These are phyloP conservation scores for Anguilla megastoma DNA, from an alignment of 2,797 vertebrate species.

Conservation along the genomic window DNA sequence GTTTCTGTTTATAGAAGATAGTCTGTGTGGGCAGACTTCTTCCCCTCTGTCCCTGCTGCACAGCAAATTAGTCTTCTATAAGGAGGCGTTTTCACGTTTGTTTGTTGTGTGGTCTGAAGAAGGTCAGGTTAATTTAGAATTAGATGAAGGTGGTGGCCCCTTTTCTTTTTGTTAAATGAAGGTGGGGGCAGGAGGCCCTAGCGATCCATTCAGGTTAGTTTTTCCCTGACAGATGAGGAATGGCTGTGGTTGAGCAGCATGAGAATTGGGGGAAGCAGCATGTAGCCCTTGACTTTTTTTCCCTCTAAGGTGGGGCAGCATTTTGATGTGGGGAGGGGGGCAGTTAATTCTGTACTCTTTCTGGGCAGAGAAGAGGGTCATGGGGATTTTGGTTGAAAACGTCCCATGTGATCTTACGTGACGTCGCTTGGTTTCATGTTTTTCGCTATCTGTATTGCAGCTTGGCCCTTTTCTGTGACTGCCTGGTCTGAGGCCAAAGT, in stretches of 20 bases:
- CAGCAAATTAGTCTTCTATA: background rate
- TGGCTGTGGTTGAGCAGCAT: background rate
- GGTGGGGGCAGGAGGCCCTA: background rate
- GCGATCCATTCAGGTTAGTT: background rate
- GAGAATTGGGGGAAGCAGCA: background rate
- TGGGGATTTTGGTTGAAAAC: background rate
- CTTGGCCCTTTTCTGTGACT: background rate
- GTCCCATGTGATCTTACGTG: background rate
- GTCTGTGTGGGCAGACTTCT: background rate
- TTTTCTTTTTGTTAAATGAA: background rate
- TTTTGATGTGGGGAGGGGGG: background rate
- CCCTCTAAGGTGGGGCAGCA: background rate
- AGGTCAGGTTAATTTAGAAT: background rate
- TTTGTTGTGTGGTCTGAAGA: background rate
- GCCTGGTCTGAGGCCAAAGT: background rate
- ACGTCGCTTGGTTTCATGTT: too few relatives aligned
- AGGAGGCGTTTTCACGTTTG: background rate
- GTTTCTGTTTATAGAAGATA: constrained; percentile 15
- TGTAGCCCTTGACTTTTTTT: background rate
- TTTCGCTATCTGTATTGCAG: too few relatives aligned
- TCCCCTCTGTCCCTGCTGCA: background rate
- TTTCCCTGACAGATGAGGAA: background rate
- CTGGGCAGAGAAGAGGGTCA: background rate
- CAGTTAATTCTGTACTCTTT: too few relatives aligned
- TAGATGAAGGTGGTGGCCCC: background rate